A percentile compares a stretch with the other conserved stretches of the same genome.
Evolutionary conservation across 1,140 invertebrate genomes (phyloP).

Genomic region (Spodoptera frugiperda): DNA sequence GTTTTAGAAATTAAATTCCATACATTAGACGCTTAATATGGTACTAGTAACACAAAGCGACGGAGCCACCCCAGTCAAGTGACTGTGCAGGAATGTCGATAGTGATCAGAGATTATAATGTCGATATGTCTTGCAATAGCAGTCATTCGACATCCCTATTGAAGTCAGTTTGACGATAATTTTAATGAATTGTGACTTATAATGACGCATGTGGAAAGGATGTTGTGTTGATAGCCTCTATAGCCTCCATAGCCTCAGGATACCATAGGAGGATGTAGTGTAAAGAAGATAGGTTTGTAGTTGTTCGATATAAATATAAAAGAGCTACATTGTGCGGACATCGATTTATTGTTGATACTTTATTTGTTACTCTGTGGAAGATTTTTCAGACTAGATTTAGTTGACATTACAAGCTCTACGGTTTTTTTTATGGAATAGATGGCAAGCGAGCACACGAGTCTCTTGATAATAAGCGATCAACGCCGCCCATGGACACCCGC

Average conservation of each 20-base stretch:
- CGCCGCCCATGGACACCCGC: no score
- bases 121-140: slow-evolving; percentile 80
- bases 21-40: slow-evolving; percentile 82
- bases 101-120: slow-evolving; percentile 78
- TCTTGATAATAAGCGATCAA: no score
- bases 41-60: slow-evolving; percentile 82
- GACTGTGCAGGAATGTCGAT: slow-evolving; percentile 84
- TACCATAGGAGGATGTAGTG: slow-evolving; percentile 6
- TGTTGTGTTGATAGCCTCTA: slow-evolving; percentile 28
- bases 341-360: no score
- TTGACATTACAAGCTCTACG: no score
- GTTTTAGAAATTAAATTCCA: slow-evolving; percentile 82
- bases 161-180: slow-evolving; percentile 82
- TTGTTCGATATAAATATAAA: background rate
- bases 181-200: slow-evolving; percentile 84
- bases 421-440: no score
- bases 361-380: no score
- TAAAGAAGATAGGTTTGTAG: slow-evolving; percentile 2
- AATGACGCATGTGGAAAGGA: slow-evolving; percentile 76
- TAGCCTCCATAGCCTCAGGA: no score
- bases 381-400: no score
- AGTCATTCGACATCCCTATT: slow-evolving; percentile 83
- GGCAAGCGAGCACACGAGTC: no score
- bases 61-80: slow-evolving; percentile 84
- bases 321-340: background rate